Conservation (phyloP, 2,888 invertebrate species). For the Plagodis dolabraria region DNA sequence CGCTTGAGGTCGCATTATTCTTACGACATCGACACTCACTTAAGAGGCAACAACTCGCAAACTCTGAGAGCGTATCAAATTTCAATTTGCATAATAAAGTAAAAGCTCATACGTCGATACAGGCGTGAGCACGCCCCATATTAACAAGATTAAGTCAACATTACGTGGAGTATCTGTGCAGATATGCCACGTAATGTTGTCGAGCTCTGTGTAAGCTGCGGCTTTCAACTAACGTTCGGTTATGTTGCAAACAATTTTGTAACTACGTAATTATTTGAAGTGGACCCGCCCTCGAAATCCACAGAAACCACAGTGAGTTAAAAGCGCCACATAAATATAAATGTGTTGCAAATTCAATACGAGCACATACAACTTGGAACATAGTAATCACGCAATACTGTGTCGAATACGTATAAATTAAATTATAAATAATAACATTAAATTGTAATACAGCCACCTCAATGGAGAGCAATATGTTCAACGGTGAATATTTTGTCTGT, state of each 20-base stretch:
- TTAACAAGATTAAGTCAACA: conserved; percentile 72
- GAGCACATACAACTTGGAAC: background rate
- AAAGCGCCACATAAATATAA: conserved; percentile 13
- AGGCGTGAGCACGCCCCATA: conserved; percentile 60
- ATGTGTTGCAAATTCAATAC: conserved; percentile 1
- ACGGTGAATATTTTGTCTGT: too few species aligned
- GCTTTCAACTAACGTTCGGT: background rate
- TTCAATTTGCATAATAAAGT: conserved; percentile 74
- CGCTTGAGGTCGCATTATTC: conserved; percentile 47
- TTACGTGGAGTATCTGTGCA: conserved; percentile 67
- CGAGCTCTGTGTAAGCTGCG: conserved; percentile 31
- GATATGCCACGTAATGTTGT: conserved; percentile 47
- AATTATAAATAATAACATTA: too few species aligned
- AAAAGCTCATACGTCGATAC: conserved; percentile 70
- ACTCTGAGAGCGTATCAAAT: conserved; percentile 68
- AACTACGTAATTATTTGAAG: conserved; percentile 18
- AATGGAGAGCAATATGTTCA: too few species aligned
- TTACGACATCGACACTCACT: conserved; percentile 46
- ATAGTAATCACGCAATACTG: too few species aligned
- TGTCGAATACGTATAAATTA: too few species aligned
- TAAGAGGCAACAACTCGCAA: conserved; percentile 54
- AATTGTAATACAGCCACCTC: too few species aligned
- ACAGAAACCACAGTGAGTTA: conserved; percentile 6
- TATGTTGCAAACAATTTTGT: conserved; percentile 17
- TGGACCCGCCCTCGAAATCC: conserved; percentile 17